Evolutionary conservation across 1,140 invertebrate genomes (phyloP).

Genomic region (Danaus plexippus): DNA sequence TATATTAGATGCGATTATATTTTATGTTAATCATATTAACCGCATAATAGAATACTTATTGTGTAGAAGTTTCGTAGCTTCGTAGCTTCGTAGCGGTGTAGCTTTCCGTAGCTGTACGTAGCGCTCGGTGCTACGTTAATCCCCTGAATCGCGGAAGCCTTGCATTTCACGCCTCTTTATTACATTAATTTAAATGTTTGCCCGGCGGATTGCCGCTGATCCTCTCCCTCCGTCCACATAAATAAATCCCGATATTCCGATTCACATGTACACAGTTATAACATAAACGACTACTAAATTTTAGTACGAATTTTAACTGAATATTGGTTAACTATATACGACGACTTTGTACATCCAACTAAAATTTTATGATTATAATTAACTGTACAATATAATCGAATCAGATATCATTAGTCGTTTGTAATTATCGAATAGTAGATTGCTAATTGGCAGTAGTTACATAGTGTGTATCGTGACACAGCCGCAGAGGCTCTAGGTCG

Average conservation of each 20-base stretch:
- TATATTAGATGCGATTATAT: background rate
- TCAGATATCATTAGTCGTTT: background rate
- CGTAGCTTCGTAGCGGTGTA: conserved; percentile 16
- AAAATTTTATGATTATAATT: background rate
- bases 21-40: too few species aligned
- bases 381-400: background rate
- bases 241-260: conserved; percentile 34
- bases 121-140: conserved; percentile 38
- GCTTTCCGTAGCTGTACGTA: conserved; percentile 6
- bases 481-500: conserved; percentile 20
- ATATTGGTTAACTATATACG: background rate
- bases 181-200: conserved; percentile 71
- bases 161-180: conserved; percentile 66
- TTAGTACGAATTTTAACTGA: conserved; percentile 1
- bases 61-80: background rate
- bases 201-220: conserved; percentile 41
- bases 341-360: too few species aligned
- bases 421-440: background rate
- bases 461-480: background rate
- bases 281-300: conserved; percentile 7
- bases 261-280: background rate
- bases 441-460: too few species aligned
- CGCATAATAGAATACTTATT: too few species aligned
- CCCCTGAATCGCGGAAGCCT: conserved; percentile 49
- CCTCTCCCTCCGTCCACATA: conserved; percentile 32